These are phyloP conservation scores for Herminia tarsipennalis DNA, from an alignment of 2,888 invertebrate genomes.

Conservation along the genomic window DNA sequence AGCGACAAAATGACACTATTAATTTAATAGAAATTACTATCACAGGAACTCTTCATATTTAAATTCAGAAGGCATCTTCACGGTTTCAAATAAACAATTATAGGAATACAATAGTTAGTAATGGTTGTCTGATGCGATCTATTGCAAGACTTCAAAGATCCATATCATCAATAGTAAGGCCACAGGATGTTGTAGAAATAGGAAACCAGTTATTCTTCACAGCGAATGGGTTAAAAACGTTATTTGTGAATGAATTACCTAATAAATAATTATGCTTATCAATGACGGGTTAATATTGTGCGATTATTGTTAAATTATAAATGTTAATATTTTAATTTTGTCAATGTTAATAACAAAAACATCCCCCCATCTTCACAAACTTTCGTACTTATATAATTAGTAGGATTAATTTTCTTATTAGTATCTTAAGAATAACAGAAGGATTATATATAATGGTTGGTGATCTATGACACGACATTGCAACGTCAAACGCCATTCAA, in stretches of 20 bases:
- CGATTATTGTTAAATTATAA: no score
- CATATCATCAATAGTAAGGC: constrained; percentile 57
- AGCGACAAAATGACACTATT: no score
- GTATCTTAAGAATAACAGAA: constrained; percentile 11
- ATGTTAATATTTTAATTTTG: no score
- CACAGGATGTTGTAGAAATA: constrained; percentile 60
- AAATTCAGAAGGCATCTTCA: neutral
- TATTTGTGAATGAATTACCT: constrained; percentile 2
- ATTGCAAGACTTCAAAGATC: constrained; percentile 34
- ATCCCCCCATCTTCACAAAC: no score
- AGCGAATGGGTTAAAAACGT: constrained; percentile 12
- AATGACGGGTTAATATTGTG: neutral
- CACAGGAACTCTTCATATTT: neutral
- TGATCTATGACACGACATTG: constrained; percentile 63
- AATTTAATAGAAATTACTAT: no score
- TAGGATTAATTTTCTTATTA: neutral
- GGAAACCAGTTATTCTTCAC: constrained; percentile 30
- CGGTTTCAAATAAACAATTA: constrained; percentile 29
- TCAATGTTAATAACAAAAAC: no score
- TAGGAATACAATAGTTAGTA: constrained; percentile 41
- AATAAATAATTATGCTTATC: constrained; percentile 2
- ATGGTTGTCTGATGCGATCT: constrained; percentile 38
- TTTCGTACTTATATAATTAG: no score
- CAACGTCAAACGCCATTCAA: constrained; percentile 62
- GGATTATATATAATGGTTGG: constrained; percentile 50